These are phyloP conservation scores for Lobophora halterata DNA, from an alignment of 2,888 invertebrate species.

Conservation along the genomic window DNA sequence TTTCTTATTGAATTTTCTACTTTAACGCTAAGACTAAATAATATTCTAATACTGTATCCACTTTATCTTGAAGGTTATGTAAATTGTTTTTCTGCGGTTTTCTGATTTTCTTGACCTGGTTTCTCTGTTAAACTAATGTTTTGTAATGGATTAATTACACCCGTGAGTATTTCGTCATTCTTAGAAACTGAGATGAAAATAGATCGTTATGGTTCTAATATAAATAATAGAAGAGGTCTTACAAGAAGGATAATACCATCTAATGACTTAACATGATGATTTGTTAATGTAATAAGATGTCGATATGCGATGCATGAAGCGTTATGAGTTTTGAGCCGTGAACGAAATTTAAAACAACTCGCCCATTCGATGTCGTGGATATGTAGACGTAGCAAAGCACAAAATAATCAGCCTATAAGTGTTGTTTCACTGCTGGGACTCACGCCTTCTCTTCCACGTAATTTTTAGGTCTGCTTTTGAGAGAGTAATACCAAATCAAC, in stretches of 20 bases:
- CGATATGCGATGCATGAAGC: constrained; percentile 24
- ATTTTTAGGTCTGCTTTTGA: too few relatives aligned
- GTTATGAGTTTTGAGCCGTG: constrained; percentile 11
- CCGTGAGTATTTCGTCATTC: constrained; percentile 45
- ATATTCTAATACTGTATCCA: constrained; percentile 35
- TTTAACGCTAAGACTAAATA: constrained; percentile 33
- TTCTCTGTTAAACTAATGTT: constrained; percentile 63
- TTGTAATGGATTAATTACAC: constrained; percentile 66
- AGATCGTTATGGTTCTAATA: constrained; percentile 15
- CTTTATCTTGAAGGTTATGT: constrained; percentile 49
- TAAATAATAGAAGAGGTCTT: too few relatives aligned
- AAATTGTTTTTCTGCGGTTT: constrained; percentile 57
- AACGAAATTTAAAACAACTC: constrained; percentile 14
- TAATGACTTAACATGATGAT: constrained; percentile 23
- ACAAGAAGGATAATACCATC: constrained; percentile 21
- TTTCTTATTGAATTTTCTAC: constrained; percentile 38
- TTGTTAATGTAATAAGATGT: constrained; percentile 26
- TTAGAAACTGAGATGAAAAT: constrained; percentile 20
- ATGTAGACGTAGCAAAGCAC: too few relatives aligned
- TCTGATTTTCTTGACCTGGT: constrained; percentile 72
- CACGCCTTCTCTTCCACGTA: too few relatives aligned
- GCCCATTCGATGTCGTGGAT: constrained; percentile 9
- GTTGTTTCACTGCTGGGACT: too few relatives aligned
- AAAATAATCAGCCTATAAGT: too few relatives aligned
- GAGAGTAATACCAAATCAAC: too few relatives aligned